Evolutionary conservation across 2,113 vertebrate species (phyloP), one percentile per base, ranked within the genome.

Genomic region (pig (Sus scrofa)): DNA sequence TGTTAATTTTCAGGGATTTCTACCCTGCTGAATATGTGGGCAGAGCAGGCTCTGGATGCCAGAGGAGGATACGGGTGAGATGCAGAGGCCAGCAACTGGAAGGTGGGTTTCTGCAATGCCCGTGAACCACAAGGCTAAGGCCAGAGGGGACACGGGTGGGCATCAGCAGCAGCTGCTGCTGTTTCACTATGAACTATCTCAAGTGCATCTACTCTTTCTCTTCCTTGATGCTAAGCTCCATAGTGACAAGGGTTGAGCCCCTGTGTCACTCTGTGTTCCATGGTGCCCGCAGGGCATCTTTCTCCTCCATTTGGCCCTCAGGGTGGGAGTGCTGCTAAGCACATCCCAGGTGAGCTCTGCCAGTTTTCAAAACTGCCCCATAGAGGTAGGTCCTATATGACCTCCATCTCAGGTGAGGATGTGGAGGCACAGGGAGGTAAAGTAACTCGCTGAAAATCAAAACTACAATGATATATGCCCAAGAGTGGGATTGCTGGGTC

Each of bases 121-220:
- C 30, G 0, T 0, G 71, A 54, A 32, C 54, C 56, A 22, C 56
- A 3, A 24, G 26, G 10, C 50, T 39, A n/a, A 68, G 11, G 7
- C 19, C 81, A 27, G 52, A 89, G 62, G 50, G 15, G 4, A 27
- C 11, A 1, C 0, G 2, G 24, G 4, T 20, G 7, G 26, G 14
- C 4, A 1, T 4, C 0, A 3, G 37, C 1, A 30, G 34, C 15
- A 50, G 62, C 6, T 37, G 13, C 32, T 12, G 1, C 2, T 15
- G 7, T n/a, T 52, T 78, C 3, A 0, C 10, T 56, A 0, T 32
- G 39, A 13, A 26, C 58, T 30, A 1, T 20, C 32, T 71, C 34
- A 13, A 0, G 5, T 14, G 13, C 3, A 7, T 34, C 39, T 26
- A 3, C 2, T 24, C 58, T 13, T 6, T 19, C 22, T 81, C 39